These are phyloP conservation scores for Phrynosoma blainvillii DNA, from an alignment of 2,113 vertebrate species.

Conservation along the genomic window DNA sequence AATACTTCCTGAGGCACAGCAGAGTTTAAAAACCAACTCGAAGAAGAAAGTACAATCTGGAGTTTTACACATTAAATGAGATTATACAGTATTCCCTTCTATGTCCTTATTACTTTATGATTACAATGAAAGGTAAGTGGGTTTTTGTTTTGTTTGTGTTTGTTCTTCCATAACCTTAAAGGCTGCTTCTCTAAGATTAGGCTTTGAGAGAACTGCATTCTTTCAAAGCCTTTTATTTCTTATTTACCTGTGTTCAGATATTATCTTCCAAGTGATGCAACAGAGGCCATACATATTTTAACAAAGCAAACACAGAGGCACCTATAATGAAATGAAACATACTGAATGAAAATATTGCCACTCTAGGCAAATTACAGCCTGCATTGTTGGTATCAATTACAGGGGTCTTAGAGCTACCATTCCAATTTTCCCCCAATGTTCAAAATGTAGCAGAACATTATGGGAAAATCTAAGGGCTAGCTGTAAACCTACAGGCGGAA, in stretches of 20 bases:
- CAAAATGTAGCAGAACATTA: neutral
- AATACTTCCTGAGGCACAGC: neutral
- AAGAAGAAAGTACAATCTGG: neutral
- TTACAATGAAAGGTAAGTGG: neutral
- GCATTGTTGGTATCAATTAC: neutral
- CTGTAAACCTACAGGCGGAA: no score
- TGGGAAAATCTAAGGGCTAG: neutral
- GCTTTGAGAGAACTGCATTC: neutral
- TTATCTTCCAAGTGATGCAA: neutral
- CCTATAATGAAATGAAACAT: neutral
- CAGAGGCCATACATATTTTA: slow-evolving; percentile 13
- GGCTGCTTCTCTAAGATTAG: neutral
- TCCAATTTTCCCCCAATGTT: neutral
- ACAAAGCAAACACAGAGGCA: neutral
- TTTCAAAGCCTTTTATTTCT: slow-evolving; percentile 24
- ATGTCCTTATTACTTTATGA: neutral
- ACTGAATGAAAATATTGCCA: neutral
- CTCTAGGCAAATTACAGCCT: neutral
- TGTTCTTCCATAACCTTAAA: neutral
- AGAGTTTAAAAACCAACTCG: slow-evolving; percentile 12
- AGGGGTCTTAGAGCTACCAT: neutral
- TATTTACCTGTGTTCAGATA: neutral
- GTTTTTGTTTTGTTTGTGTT: neutral
- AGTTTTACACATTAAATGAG: rapidly evolving
- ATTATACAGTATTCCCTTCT: neutral